Base-by-base conservation (phyloP, 2,888 invertebrate genomes). In the Ephialtes manifestator region DNA sequence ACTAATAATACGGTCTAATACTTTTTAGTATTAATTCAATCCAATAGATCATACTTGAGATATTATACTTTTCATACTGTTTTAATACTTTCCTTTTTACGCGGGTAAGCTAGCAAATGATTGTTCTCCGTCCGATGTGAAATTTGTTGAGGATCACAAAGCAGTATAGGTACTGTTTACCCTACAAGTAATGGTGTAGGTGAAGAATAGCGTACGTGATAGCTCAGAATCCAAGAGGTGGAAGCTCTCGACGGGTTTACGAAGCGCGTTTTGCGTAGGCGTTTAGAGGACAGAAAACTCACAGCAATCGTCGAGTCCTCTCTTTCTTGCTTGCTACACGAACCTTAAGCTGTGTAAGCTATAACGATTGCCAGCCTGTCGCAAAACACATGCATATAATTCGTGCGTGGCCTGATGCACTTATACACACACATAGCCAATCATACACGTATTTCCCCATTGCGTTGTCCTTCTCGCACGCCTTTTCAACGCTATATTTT, bases 251-350 rank as follows among this genome's bases (percentile, higher is more conserved):
- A 31, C 24, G 63, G 51, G 53, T 78, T 83, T 72, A 28, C 78
- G 43, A 72, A 78, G 58, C 53, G 60, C 63, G 20, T 28, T 68
- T 74, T 53, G 84, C 78, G 77, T 84, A 78, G 77, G 81, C 68
- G 81, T 81, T 81, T 51, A 74, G 43, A 81, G 77, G 67, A 58
- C 60, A 74, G 46, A 24, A 81, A 60, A 60, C 67, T 15, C 55
- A 67, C 55, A 67, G 24, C 65, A 77, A 28, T 35, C 63, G 51
- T 72, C 51, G n/a, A 43, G 43, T 55, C 67, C 58, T 46, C 31
- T 51, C 65, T 68, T 20, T 67, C 65, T 72, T n/a, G 60, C 28
- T 8, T 28, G 46, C 46, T 74, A 46, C 43, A 24, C 15, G 46
- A 74, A 18, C 20, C 60, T 20, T 74, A 70, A 70, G 53, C 24